These are phyloP conservation scores for Polymixis flavicincta DNA, from an alignment of 2,888 invertebrate species.

Conservation along the genomic window DNA sequence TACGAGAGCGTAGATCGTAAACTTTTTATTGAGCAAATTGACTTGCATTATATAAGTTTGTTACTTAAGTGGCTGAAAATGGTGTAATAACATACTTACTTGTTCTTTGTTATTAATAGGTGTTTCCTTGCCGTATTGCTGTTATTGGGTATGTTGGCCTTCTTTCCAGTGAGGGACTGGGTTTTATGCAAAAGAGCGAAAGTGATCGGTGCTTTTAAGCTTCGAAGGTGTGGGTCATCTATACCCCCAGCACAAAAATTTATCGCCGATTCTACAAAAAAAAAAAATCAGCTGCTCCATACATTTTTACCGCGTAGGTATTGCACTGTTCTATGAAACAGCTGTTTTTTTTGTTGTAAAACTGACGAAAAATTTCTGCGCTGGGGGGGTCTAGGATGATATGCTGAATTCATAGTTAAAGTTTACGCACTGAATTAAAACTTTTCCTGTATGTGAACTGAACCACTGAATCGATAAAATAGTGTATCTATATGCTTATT, in stretches of 20 bases:
- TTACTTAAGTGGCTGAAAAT: conserved; percentile 50
- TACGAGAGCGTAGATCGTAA: conserved; percentile 33
- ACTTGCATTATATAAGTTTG: conserved; percentile 50
- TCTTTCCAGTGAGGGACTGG: neutral
- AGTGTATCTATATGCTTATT: neutral
- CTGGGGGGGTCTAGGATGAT: too few relatives aligned
- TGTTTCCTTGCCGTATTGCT: neutral
- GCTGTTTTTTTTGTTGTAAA: too few relatives aligned
- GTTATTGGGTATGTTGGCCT: neutral
- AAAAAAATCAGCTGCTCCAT: too few relatives aligned
- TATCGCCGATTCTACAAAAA: too few relatives aligned
- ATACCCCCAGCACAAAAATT: too few relatives aligned
- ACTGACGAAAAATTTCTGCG: too few relatives aligned
- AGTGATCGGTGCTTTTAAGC: neutral
- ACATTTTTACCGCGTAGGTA: too few relatives aligned
- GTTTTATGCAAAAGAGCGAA: neutral
- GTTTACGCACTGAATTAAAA: too few relatives aligned
- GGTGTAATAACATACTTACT: conserved; percentile 38
- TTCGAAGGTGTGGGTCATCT: neutral
- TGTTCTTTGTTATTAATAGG: conserved; percentile 39
- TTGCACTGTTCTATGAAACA: too few relatives aligned
- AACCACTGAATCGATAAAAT: neutral
- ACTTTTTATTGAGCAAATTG: conserved; percentile 55
- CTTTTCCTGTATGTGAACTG: too few relatives aligned
- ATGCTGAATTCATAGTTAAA: too few relatives aligned